These are phyloP conservation scores for Sphaerophoria taeniata DNA, from an alignment of 2,888 invertebrate species.

Conservation along the genomic window DNA sequence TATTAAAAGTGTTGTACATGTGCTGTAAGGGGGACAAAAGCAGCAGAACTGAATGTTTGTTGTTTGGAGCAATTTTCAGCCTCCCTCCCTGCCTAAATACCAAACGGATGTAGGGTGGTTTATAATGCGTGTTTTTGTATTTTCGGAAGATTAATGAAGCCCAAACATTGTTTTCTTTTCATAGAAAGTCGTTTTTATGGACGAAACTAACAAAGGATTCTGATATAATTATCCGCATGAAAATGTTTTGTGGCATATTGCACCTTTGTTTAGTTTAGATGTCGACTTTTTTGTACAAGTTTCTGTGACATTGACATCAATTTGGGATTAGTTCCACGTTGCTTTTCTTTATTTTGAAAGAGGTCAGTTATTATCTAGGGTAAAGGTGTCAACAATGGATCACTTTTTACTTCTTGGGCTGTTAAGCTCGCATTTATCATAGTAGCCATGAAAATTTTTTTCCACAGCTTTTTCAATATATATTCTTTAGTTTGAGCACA, in stretches of 20 bases:
- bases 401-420: too few species aligned
- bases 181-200: background rate
- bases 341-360: background rate
- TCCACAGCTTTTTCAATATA: too few species aligned
- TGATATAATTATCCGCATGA: background rate
- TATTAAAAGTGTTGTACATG: conserved; percentile 25
- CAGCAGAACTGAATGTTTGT: background rate
- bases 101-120: background rate
- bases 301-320: conserved; percentile 13
- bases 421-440: too few species aligned
- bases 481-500: too few species aligned
- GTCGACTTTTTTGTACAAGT: conserved; percentile 1
- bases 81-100: background rate
- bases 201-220: background rate
- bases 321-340: background rate
- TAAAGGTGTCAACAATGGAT: too few species aligned
- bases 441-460: too few species aligned
- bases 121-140: conserved; percentile 6
- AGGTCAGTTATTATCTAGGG: conserved; percentile 8
- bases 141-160: conserved; percentile 7
- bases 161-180: conserved; percentile 10
- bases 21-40: background rate
- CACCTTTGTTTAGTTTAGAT: conserved; percentile 6
- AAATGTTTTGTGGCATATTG: background rate
- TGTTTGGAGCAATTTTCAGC: background rate